phyloP scores from a whole-genome alignment of 2,888 invertebrate species.

The Drosophila suboccidentalis region DNA sequence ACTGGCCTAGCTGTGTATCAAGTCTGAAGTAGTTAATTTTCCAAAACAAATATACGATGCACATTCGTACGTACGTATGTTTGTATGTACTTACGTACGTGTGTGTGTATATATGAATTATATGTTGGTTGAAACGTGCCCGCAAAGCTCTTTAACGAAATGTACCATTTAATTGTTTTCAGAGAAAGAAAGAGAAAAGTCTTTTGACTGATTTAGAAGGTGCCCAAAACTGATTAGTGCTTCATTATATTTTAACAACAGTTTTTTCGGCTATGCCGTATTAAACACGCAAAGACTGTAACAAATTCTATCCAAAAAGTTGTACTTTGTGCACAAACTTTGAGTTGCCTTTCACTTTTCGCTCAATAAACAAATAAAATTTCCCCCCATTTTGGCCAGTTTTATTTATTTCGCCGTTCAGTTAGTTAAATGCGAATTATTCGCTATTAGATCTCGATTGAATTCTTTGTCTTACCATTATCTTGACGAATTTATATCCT shows the following conservation, averaged over 20 bases:
- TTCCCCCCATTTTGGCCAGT: slow-evolving; percentile 41
- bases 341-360: slow-evolving; percentile 63
- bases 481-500: slow-evolving; percentile 10
- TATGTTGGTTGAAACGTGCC: slow-evolving; percentile 30
- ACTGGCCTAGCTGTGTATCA: slow-evolving; percentile 46
- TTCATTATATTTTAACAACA: slow-evolving; percentile 54
- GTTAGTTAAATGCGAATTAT: slow-evolving; percentile 12
- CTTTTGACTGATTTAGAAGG: slow-evolving; percentile 28
- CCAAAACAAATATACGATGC: slow-evolving; percentile 34
- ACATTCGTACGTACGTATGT: slow-evolving; percentile 3
- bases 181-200: slow-evolving; percentile 38
- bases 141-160: slow-evolving; percentile 14
- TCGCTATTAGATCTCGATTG: slow-evolving; percentile 4
- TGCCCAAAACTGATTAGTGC: slow-evolving; percentile 52
- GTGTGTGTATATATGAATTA: slow-evolving; percentile 19
- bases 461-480: slow-evolving; percentile 12
- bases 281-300: slow-evolving; percentile 75
- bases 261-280: slow-evolving; percentile 53
- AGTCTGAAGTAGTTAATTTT: slow-evolving; percentile 35
- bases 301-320: slow-evolving; percentile 66
- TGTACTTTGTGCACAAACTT: slow-evolving; percentile 26
- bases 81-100: neutral
- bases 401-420: slow-evolving; percentile 14
- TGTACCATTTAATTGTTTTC: slow-evolving; percentile 31
- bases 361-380: slow-evolving; percentile 63